A percentile compares a stretch with the other conserved stretches of the same genome.
phyloP scores from a whole-genome alignment of 37 sponge, comb jelly and placozoan genomes.

The Hexactinellida sp. region DNA sequence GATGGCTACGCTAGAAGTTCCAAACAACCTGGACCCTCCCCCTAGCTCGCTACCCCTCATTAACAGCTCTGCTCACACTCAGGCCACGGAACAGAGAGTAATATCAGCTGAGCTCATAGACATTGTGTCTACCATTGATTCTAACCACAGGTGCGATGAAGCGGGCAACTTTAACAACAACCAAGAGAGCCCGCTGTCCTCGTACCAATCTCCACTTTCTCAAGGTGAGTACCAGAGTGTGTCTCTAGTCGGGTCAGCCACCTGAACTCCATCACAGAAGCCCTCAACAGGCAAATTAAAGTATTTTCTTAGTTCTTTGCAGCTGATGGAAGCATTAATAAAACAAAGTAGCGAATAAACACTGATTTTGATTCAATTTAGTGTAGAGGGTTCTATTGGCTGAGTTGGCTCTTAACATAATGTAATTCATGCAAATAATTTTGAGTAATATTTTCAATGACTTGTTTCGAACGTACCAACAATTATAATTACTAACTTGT shows the following conservation, averaged over 20 bases:
- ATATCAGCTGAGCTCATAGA: not conserved
- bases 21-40: not conserved
- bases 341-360: not conserved
- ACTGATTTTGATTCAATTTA: not conserved
- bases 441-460: not conserved
- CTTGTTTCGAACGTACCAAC: too few species aligned
- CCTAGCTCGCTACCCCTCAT: not conserved
- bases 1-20: not conserved
- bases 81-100: not conserved
- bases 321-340: not conserved
- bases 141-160: not conserved
- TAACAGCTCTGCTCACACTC: not conserved
- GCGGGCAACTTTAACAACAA: not conserved
- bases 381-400: not conserved
- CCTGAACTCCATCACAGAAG: not conserved
- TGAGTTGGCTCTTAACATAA: not conserved
- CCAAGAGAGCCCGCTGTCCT: not conserved
- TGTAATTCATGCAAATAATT: not conserved
- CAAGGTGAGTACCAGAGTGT: constrained; percentile 1
- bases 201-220: not conserved
- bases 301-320: not conserved
- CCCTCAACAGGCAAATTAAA: not conserved
- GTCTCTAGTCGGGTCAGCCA: constrained; percentile 15
- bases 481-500: too few species aligned
- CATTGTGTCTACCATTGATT: not conserved